A percentile compares a stretch with the other conserved stretches of the same genome.
These are phyloP conservation scores for Anguilla japonica DNA, from an alignment of 2,113 vertebrate genomes.

Conservation along the genomic window DNA sequence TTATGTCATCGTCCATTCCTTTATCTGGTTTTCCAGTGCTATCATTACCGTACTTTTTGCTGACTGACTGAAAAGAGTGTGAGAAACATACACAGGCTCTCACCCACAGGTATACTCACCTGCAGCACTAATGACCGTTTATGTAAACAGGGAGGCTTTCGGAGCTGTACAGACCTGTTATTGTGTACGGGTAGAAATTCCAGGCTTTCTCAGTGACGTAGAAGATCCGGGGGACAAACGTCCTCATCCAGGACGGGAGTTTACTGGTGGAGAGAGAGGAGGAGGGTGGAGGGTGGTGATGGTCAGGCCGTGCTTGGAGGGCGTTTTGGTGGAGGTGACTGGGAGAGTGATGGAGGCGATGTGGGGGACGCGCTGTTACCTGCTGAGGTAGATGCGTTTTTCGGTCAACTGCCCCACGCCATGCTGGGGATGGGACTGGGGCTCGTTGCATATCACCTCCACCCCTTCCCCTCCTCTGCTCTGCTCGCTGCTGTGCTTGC, in stretches of 20 bases:
- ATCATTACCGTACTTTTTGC: neutral
- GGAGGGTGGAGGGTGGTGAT: neutral
- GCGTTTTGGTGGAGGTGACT: neutral
- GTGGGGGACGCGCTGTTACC: conserved; percentile 59
- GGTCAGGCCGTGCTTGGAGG: neutral
- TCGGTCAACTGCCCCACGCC: conserved; percentile 84
- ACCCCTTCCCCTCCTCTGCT: conserved; percentile 84
- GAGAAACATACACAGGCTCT: neutral
- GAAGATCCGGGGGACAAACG: conserved; percentile 72
- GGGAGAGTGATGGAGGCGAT: neutral
- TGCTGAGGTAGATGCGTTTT: conserved; percentile 87
- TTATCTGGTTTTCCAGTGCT: neutral
- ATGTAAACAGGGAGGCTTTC: neutral
- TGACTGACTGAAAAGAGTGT: neutral
- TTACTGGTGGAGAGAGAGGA: conserved; percentile 59
- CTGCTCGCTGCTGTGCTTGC: conserved; percentile 88
- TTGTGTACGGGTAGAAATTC: conserved; percentile 80
- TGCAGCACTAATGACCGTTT: neutral
- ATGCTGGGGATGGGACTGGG: conserved; percentile 75
- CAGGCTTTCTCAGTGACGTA: conserved; percentile 78
- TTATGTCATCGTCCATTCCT: neutral
- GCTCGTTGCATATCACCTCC: conserved; percentile 83
- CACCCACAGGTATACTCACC: conserved; percentile 4
- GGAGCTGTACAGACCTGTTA: conserved; percentile 65
- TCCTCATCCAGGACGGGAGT: conserved; percentile 69